Conservation (phyloP, 1,140 invertebrate species). For the Mercenaria mercenaria region DNA sequence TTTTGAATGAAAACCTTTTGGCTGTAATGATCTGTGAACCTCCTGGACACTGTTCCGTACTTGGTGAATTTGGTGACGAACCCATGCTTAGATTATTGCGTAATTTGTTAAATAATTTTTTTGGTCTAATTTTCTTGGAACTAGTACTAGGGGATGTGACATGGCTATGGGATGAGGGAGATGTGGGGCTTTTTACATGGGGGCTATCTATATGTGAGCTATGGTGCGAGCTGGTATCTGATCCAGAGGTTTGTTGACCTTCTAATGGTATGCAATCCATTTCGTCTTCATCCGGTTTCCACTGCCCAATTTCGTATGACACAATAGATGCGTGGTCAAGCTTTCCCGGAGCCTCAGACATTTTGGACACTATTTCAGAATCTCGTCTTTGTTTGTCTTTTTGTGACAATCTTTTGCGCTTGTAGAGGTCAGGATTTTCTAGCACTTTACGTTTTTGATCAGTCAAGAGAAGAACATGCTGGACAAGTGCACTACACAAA, state of each 20-base stretch:
- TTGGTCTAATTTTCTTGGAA: slow-evolving; percentile 64
- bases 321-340: slow-evolving; percentile 96
- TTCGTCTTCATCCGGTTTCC: slow-evolving; percentile 73
- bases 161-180: slow-evolving; percentile 10
- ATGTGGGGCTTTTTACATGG: slow-evolving; percentile 9
- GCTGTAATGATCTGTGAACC: slow-evolving; percentile 58
- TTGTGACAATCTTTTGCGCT: slow-evolving; percentile 79
- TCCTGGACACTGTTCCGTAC: slow-evolving; percentile 49
- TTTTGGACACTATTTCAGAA: slow-evolving; percentile 83
- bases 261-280: slow-evolving; percentile 73
- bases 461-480: slow-evolving; percentile 85
- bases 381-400: slow-evolving; percentile 83
- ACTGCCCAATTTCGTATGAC: slow-evolving; percentile 90
- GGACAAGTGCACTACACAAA: slow-evolving; percentile 84
- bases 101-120: slow-evolving; percentile 71
- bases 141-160: slow-evolving; percentile 26
- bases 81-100: slow-evolving; percentile 52
- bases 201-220: background rate
- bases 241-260: slow-evolving; percentile 28
- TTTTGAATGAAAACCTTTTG: slow-evolving; percentile 73
- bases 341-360: slow-evolving; percentile 93
- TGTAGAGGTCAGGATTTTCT: slow-evolving; percentile 84
- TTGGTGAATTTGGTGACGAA: slow-evolving; percentile 62
- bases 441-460: slow-evolving; percentile 84
- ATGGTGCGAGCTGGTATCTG: slow-evolving; percentile 8